Conservation (phyloP, 2,113 vertebrate species). For the Oncorhynchus tshawytscha region DNA sequence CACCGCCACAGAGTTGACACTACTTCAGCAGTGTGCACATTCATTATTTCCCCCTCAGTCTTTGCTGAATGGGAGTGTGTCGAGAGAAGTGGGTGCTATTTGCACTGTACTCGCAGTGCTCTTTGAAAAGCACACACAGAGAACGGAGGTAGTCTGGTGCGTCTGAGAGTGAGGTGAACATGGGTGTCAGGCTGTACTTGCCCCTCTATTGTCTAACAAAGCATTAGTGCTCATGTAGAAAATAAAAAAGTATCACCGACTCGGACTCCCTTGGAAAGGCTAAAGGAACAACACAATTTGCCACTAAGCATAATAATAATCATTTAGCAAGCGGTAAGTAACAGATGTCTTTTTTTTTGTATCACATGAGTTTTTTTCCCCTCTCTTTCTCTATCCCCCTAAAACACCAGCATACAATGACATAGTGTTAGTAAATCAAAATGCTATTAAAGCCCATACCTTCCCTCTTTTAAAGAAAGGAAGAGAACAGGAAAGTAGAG, state of each 20-base stretch:
- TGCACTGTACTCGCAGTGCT: no score
- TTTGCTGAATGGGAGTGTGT: not conserved
- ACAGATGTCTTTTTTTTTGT: not conserved
- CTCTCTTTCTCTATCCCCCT: no score
- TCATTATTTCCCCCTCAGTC: not conserved
- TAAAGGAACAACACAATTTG: slow-evolving; percentile 12
- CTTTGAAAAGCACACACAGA: not conserved
- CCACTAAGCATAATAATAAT: not conserved
- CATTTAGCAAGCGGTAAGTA: not conserved
- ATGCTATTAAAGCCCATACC: slow-evolving; percentile 28
- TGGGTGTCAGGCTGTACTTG: no score
- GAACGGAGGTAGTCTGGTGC: no score
- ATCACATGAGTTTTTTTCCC: not conserved
- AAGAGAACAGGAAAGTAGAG: slow-evolving; percentile 32
- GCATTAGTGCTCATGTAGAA: no score
- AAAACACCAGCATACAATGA: slow-evolving; percentile 21
- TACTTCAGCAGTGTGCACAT: no score
- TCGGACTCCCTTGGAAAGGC: not conserved
- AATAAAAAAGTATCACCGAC: not conserved
- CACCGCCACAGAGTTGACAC: no score
- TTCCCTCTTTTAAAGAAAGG: slow-evolving; percentile 20
- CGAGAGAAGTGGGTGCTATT: not conserved
- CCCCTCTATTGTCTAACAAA: not conserved
- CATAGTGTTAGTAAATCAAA: slow-evolving; percentile 40
- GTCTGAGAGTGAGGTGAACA: no score